Conservation (phyloP, 2,113 vertebrate species). For the Lagopus muta region DNA sequence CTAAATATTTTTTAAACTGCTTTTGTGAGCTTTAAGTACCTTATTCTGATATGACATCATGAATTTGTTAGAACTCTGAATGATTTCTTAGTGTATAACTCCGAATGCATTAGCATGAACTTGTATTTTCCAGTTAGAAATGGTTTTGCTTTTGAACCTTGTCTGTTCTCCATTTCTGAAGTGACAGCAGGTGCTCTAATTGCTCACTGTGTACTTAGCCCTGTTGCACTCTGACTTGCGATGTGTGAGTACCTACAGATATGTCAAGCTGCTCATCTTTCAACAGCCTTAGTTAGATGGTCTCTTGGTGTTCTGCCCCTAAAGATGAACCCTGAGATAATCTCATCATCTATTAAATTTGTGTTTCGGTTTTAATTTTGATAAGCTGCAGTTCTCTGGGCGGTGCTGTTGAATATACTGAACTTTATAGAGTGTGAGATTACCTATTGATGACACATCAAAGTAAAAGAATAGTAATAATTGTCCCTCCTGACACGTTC, state of each 20-base stretch:
- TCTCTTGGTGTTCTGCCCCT: not conserved
- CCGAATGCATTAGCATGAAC: not conserved
- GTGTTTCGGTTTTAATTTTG: not conserved
- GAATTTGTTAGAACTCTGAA: not conserved
- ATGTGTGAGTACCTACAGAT: not conserved
- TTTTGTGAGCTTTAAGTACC: not conserved
- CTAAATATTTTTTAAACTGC: not conserved
- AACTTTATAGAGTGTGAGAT: not conserved
- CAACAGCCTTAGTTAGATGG: not conserved
- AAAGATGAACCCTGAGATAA: not conserved
- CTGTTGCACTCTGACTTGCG: not conserved
- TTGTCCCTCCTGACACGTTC: not conserved
- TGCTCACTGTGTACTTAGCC: not conserved
- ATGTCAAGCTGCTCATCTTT: not conserved
- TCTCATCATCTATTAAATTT: not conserved
- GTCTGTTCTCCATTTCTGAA: not conserved
- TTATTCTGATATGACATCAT: not conserved
- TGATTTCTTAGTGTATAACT: not conserved
- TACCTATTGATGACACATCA: not conserved
- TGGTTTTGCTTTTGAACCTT: not conserved
- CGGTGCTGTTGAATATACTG: not conserved
- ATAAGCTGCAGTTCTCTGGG: not conserved
- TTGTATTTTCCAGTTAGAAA: not conserved
- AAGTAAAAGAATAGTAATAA: not conserved
- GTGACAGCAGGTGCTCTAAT: not conserved